Base-by-base conservation (phyloP, 1,140 invertebrate genomes). In the honey bee (Apis mellifera) region DNA sequence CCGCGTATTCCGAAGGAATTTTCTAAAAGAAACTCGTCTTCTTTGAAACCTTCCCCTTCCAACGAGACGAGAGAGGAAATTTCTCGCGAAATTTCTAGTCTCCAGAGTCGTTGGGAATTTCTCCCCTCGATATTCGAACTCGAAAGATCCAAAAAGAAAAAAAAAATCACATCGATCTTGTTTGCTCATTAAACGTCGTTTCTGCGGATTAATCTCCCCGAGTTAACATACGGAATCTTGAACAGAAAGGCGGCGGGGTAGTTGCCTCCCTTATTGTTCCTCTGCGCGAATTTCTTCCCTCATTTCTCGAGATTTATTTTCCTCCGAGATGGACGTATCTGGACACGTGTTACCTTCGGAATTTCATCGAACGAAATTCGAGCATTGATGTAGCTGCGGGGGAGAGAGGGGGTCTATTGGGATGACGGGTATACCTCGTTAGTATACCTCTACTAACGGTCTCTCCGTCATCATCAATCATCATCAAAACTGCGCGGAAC, bases 401-500 rank as follows among this genome's bases (percentile, higher is more conserved):
- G 32, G n/a, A n/a, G n/a, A n/a, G n/a, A n/a, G 21, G n/a, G 60
- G 32, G 70, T 75, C 74, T 78, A 71, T 88, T 84, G 72, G 69
- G 82, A 50, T 55, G 71, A 57, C 55, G 65, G 68, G 32, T 42
- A 42, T 42, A n/a, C 75, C 78, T 88, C 66, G 75, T 89, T 88
- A 84, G 74, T 88, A 84, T 83, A 87, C 86, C 82, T 74, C 82
- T 74, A 83, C 73, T 70, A 85, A 75, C 82, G 70, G 79, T 90
- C 83, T 83, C 87, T 84, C 80, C 79, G 78, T 89, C 87, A 86
- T 84, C 88, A 90, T 90, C 89, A 73, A 90, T 90, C 89, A 90
- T 90, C 89, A 87, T 90, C 89, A 84, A 70, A 73, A 60, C 52
- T 65, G 75, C 48, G 73, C 71, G 85, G 11, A 26, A 87, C 89